Base-by-base conservation (phyloP, 1,140 invertebrate genomes). In the Drosophila micromelanica region DNA sequence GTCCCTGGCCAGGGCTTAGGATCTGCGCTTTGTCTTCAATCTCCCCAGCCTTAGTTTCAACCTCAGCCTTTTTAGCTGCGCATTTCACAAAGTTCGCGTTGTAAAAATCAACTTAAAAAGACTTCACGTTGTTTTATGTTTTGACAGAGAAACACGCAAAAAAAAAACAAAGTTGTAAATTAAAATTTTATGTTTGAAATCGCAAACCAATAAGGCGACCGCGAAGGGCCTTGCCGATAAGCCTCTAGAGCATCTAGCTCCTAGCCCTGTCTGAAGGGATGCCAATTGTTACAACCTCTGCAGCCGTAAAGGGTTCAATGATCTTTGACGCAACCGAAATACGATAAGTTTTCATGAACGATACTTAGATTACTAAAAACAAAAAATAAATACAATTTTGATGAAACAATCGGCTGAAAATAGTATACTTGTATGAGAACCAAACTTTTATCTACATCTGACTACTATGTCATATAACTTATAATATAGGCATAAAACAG, bases 171-270 rank as follows among this genome's bases (percentile, higher is more conserved):
- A 82, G 82, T 89, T 87, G 82, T 87, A 87, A 87, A 87, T 87
- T 87, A 87, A 82, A 87, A 76, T 87, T 87, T 87, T 69, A 87
- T 87, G 82, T 82, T 87, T 82, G 72, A 74, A 79, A 87, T 87
- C 84, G 73, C 78, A 89, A 73, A 78, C 57, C 78, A 78, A 85
- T 80, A 80, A 77, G 70, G 68, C 64, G 62, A 27, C 57, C 49
- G 5, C 8, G 6, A 17, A 43, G 15, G 55, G 51, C 43, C 43
- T 55, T 61, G 55, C 56, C 59, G 15, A 15, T 37, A 35, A 57
- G 55, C 8, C 54, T 27, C 42, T 6, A 27, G 4, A 15, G 12
- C 49, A 35, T 15, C 30, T n/a, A 46, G 43, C 42, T 35, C 43
- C 42, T 46, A 37, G 35, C 62, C 6, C 23, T 27, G 32, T 1